Percentiles rank a stretch among this genome's conserved stretches.
These are phyloP conservation scores for Callaeas wilsoni DNA, from an alignment of 2,113 vertebrate genomes.

Conservation along the genomic window DNA sequence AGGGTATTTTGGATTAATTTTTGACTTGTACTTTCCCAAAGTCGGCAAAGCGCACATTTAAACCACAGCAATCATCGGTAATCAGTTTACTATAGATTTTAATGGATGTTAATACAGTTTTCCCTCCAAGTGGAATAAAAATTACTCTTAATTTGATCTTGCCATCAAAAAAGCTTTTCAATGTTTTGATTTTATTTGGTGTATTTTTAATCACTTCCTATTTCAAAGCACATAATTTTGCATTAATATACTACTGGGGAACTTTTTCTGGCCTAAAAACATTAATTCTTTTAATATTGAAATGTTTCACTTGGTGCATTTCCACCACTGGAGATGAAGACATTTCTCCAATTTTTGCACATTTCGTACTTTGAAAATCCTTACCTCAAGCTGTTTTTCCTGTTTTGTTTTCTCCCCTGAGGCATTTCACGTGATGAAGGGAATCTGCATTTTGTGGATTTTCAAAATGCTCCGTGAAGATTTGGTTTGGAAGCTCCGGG, in stretches of 20 bases:
- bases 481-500: background rate
- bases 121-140: constrained; percentile 36
- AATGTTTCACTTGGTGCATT: background rate
- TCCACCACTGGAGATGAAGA: background rate
- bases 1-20: background rate
- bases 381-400: background rate
- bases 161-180: background rate
- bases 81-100: constrained; percentile 56
- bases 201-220: constrained; percentile 11
- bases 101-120: constrained; percentile 56
- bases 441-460: background rate
- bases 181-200: constrained; percentile 2
- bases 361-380: background rate
- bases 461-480: background rate
- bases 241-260: background rate
- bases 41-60: background rate
- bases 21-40: background rate
- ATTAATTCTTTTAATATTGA: background rate
- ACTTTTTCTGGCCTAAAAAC: background rate
- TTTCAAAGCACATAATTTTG: constrained; percentile 1
- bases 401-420: background rate
- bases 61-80: background rate
- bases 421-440: background rate
- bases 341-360: background rate
- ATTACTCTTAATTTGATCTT: constrained; percentile 30